Conservation (phyloP, 2,113 vertebrate species). For the Scytalopus superciliaris region DNA sequence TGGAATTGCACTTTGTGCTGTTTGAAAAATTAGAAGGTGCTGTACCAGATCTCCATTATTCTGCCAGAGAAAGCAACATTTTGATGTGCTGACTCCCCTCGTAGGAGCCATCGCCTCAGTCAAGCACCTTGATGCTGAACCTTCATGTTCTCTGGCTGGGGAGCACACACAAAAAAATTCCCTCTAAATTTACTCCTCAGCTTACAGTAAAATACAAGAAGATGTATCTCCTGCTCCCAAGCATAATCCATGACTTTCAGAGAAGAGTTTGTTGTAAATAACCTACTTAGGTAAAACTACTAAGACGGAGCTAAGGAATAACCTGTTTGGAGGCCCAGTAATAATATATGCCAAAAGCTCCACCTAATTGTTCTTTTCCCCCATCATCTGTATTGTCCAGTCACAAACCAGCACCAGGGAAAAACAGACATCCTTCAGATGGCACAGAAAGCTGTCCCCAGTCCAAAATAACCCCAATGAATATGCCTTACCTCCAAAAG, state of each 20-base stretch:
- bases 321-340: background rate
- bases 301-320: background rate
- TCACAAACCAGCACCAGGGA: background rate
- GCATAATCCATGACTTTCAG: background rate
- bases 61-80: constrained; percentile 25
- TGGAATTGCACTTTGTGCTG: constrained; percentile 61
- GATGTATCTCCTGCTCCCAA: background rate
- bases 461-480: background rate
- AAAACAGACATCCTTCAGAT: background rate
- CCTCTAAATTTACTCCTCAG: background rate
- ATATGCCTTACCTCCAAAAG: background rate
- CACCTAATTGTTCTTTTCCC: background rate
- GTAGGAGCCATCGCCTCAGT: background rate
- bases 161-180: background rate
- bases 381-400: background rate
- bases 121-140: background rate
- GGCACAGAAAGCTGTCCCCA: background rate
- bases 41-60: constrained; percentile 45
- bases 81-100: constrained; percentile 32
- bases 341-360: background rate
- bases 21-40: constrained; percentile 65
- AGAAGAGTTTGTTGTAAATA: background rate
- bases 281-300: background rate
- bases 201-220: background rate
- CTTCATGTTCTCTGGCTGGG: background rate